phyloP scores from a whole-genome alignment of 2,797 vertebrate genomes.

The Telmatherina bonti region DNA sequence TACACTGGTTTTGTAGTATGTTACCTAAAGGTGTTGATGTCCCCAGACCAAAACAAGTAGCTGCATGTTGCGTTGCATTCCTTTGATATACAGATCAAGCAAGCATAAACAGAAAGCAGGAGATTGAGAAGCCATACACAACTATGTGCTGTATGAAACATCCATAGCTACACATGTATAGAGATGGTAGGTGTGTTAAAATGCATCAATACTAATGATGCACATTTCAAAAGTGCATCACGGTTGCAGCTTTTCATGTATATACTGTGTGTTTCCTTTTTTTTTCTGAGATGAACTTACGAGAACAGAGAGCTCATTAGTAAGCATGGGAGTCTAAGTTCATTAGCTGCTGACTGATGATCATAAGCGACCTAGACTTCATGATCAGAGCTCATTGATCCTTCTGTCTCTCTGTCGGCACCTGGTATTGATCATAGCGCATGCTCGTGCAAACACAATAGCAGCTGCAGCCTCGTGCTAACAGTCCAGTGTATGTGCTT shows the following conservation, averaged over 20 bases:
- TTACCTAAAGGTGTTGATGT: no score
- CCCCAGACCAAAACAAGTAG: not conserved
- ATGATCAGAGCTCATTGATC: slow-evolving; percentile 76
- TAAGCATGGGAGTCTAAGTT: slow-evolving; percentile 51
- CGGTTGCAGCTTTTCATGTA: not conserved
- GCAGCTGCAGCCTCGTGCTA: not conserved
- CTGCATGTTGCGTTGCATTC: not conserved
- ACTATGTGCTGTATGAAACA: not conserved
- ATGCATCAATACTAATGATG: not conserved
- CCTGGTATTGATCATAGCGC: slow-evolving; percentile 69
- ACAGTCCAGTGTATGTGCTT: not conserved
- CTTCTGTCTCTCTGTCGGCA: slow-evolving; percentile 49
- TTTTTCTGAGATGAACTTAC: slow-evolving; percentile 13
- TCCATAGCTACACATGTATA: not conserved
- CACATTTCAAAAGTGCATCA: slow-evolving; percentile 24
- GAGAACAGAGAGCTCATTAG: slow-evolving; percentile 50
- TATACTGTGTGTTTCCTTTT: not conserved
- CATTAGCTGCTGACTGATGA: slow-evolving; percentile 72
- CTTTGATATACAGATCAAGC: not conserved
- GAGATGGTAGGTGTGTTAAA: not conserved
- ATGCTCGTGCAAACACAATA: slow-evolving; percentile 31
- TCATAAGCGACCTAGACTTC: slow-evolving; percentile 68
- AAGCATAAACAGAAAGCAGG: not conserved
- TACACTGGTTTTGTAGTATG: no score
- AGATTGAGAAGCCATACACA: not conserved